phyloP scores from a whole-genome alignment of 2,888 invertebrate genomes.

The Plusia festucae region DNA sequence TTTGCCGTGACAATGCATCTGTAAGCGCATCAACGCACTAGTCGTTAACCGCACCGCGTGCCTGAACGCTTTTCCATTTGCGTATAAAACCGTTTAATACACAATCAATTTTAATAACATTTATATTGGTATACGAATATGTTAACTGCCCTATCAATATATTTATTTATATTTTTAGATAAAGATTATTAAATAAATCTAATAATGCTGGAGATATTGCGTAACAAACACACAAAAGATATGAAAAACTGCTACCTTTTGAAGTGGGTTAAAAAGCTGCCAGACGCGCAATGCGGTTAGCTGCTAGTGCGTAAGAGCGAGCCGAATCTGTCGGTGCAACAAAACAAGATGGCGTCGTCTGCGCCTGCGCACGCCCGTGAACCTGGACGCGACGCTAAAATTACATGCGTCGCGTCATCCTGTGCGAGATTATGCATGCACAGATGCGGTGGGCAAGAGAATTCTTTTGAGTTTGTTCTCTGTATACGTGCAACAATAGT shows the following conservation, averaged over 20 bases:
- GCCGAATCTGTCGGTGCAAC: constrained; percentile 66
- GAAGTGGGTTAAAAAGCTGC: neutral
- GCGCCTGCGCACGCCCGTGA: constrained; percentile 81
- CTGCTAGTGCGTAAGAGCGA: neutral
- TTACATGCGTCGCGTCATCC: constrained; percentile 84
- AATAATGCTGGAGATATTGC: too few relatives aligned
- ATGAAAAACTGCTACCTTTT: too few relatives aligned
- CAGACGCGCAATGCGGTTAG: neutral
- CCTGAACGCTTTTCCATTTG: too few relatives aligned
- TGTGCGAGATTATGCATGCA: constrained; percentile 65
- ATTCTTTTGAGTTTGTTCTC: neutral
- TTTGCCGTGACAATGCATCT: constrained; percentile 50
- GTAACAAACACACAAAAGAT: too few relatives aligned
- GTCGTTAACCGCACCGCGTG: neutral
- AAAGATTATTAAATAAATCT: too few relatives aligned
- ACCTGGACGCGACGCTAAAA: constrained; percentile 83
- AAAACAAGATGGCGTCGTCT: constrained; percentile 76
- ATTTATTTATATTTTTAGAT: too few relatives aligned
- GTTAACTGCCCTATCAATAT: too few relatives aligned
- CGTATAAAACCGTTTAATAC: too few relatives aligned
- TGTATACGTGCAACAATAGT: neutral
- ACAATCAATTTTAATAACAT: too few relatives aligned
- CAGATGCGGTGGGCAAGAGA: constrained; percentile 41
- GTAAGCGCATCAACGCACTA: constrained; percentile 19
- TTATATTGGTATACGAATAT: too few relatives aligned